Base-by-base conservation (phyloP, 1,140 invertebrate genomes). In the Bombus balteatus region DNA sequence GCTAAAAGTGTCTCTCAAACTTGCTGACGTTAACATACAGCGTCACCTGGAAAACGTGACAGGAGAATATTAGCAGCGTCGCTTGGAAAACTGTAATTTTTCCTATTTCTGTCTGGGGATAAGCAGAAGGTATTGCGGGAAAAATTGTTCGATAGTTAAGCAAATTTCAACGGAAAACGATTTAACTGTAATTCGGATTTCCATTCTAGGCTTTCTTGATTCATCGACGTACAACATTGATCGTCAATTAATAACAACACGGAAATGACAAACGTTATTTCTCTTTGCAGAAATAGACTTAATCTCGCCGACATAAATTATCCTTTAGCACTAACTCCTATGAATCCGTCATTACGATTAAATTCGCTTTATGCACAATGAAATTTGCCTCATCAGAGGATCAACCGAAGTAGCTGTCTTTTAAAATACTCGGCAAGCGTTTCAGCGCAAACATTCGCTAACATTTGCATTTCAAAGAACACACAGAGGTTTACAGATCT, bases 1-100 rank as follows among this genome's bases (percentile, higher is more conserved):
- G 59, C 28, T 41, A 65, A 65, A 78, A 78, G 37, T 65, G 57
- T 65, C 75, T 34, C 32, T 78, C 57, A n/a, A 32, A 66, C 34
- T 15, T 6, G 25, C 3, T 65, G 59, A 78, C 75, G 37, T 62
- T 62, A n/a, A 78, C 57, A 32, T 6, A 43, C 34, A 22, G 43
- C 28, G 57, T 66, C 32, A 28, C 25, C 65, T 47, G 6, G 9
- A 37, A 53, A 81, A 73, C 22, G 34, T 62, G 70, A 81, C 70
- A 15, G n/a, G 28, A 13, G n/a, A 62, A 57, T 43, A 81, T 81
- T 34, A 62, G 34, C 32, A 66, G n/a, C 12, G n/a, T n/a, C 75
- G 5, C 22, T 77, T 39, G 57, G 34, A 39, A 25, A 25, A 62
- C 28, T 62, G 25, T 13, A 77, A 25, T 76, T 62, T 77, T 18